A percentile compares a stretch with the other conserved stretches of the same genome.
Evolutionary conservation across 2,888 invertebrate genomes (phyloP).

Genomic region (Lasioglossum oenotherae): DNA sequence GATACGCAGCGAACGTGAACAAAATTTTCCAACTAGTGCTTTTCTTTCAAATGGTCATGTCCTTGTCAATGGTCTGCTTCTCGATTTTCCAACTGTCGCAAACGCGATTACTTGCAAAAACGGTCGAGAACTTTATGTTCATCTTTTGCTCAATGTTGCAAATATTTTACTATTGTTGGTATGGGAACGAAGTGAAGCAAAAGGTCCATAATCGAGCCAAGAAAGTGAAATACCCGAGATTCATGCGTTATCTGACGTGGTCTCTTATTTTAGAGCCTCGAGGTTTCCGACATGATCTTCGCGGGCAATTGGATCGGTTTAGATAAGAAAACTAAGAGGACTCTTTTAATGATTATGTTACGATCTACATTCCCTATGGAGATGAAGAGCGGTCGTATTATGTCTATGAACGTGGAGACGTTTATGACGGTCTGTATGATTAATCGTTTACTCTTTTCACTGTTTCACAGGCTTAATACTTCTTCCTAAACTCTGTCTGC

Average conservation of each 20-base stretch:
- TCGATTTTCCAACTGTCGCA: slow-evolving; percentile 25
- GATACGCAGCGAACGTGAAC: slow-evolving; percentile 22
- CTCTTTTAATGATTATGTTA: neutral
- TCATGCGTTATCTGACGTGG: no score
- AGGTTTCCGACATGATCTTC: neutral
- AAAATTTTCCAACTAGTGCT: neutral
- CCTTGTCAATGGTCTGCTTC: slow-evolving; percentile 27
- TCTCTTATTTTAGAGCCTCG: neutral
- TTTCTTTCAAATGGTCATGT: neutral
- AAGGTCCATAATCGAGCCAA: slow-evolving; percentile 18
- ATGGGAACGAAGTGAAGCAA: slow-evolving; percentile 66
- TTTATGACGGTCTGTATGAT: neutral
- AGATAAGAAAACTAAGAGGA: neutral
- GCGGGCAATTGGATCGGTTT: neutral
- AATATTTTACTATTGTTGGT: slow-evolving; percentile 73
- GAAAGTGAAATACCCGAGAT: neutral
- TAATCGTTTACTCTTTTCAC: neutral
- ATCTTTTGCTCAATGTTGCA: slow-evolving; percentile 58
- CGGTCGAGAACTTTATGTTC: slow-evolving; percentile 28
- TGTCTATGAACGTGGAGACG: neutral
- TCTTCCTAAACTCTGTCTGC: no score
- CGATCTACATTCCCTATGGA: neutral
- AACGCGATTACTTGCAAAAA: neutral
- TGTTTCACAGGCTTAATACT: neutral
- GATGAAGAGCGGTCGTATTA: neutral